Conservation (phyloP, 1,140 invertebrate genomes). For the Pentalonia nigronervosa region DNA sequence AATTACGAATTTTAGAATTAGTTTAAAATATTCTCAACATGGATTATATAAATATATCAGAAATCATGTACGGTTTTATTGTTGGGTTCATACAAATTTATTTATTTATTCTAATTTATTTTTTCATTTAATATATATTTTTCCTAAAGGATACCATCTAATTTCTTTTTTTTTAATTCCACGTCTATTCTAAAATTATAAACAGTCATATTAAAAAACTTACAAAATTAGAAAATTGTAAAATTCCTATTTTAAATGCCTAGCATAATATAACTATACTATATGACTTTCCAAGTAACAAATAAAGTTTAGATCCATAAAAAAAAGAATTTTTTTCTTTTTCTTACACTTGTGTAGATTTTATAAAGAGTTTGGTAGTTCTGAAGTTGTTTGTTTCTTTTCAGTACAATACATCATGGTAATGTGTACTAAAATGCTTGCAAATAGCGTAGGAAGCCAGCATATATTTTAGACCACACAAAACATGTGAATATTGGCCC, state of each 20-base stretch:
- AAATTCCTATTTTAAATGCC: not conserved
- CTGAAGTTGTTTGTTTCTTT: not conserved
- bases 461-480: slow-evolving; percentile 25
- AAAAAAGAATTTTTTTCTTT: not conserved
- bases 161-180: not conserved
- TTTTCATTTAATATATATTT: not conserved
- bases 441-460: not conserved
- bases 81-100: not conserved
- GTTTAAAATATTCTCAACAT: not conserved
- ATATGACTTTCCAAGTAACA: not conserved
- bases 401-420: not conserved
- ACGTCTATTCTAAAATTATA: not conserved
- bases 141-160: not conserved
- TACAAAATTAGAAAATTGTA: not conserved
- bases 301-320: not conserved
- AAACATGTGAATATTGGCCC: too few relatives aligned
- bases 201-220: not conserved
- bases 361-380: not conserved
- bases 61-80: not conserved
- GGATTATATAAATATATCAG: not conserved
- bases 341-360: not conserved
- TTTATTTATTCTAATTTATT: not conserved
- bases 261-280: not conserved
- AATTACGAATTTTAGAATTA: too few relatives aligned
- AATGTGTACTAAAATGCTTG: not conserved